Conservation (phyloP, 2,888 invertebrate genomes). For the Apeira syringaria region DNA sequence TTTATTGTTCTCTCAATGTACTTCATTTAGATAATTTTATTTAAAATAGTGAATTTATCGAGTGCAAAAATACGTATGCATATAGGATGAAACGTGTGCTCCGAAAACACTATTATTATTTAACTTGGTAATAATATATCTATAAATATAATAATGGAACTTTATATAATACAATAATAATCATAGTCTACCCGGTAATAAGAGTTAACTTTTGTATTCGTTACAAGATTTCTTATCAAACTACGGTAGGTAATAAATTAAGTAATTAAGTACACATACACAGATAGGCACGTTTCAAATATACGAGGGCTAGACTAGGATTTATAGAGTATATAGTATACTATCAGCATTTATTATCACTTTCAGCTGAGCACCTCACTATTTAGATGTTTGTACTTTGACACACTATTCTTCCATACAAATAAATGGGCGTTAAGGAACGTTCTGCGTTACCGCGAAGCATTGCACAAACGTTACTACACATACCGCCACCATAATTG, state of each 20-base stretch:
- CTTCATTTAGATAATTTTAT: conserved; percentile 66
- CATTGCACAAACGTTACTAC: too few relatives aligned
- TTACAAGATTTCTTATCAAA: conserved; percentile 14
- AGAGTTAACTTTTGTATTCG: conserved; percentile 5
- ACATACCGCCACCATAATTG: too few relatives aligned
- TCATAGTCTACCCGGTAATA: conserved; percentile 3
- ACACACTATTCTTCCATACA: too few relatives aligned
- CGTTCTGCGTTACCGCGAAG: too few relatives aligned
- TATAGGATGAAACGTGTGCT: conserved; percentile 71
- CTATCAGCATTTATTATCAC: too few relatives aligned
- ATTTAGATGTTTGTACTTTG: too few relatives aligned
- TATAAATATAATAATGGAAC: conserved; percentile 2
- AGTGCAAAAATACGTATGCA: conserved; percentile 75
- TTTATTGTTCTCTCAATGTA: conserved; percentile 76
- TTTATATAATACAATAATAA: conserved; percentile 13
- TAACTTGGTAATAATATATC: conserved; percentile 1
- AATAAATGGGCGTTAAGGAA: too few relatives aligned
- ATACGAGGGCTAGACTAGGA: conserved; percentile 2
- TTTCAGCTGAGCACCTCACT: too few relatives aligned
- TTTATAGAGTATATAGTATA: too few relatives aligned
- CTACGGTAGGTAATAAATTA: conserved; percentile 9
- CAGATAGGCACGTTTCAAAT: conserved; percentile 22
- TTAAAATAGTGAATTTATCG: conserved; percentile 78
- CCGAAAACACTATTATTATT: conserved; percentile 53
- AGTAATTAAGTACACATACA: conserved; percentile 13